Evolutionary conservation across 2,888 invertebrate species (phyloP).

Genomic region (Sclerodermus sp.): DNA sequence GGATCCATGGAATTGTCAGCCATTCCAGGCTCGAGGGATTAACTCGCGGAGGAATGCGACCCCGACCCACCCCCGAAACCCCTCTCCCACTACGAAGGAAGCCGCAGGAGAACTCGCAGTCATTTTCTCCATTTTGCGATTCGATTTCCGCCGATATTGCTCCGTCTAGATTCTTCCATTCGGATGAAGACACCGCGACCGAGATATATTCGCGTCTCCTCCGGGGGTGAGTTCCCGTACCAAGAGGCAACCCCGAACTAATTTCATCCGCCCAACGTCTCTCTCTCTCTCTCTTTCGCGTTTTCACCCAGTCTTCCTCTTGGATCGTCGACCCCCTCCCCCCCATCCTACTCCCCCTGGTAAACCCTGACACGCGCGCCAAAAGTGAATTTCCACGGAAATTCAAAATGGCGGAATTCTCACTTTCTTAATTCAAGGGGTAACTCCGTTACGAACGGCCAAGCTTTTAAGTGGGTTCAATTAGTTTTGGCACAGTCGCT

Average conservation of each 20-base stretch:
- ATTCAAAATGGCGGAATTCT: too few species aligned
- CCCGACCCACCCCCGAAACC: conserved; percentile 14
- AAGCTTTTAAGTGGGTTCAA: too few species aligned
- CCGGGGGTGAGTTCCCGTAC: background rate
- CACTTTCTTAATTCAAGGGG: too few species aligned
- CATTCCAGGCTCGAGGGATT: conserved; percentile 48
- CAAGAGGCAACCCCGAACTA: background rate
- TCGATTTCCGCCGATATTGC: conserved; percentile 55
- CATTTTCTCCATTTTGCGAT: conserved; percentile 54
- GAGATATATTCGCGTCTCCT: conserved; percentile 1
- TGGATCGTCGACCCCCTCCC: too few species aligned
- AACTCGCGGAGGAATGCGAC: conserved; percentile 48
- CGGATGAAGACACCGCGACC: conserved; percentile 15
- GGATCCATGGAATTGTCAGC: conserved; percentile 49
- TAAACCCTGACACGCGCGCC: too few species aligned
- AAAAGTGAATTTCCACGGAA: too few species aligned
- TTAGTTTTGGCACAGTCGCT: too few species aligned
- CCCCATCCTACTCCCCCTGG: too few species aligned
- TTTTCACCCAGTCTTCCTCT: too few species aligned
- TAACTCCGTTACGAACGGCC: too few species aligned
- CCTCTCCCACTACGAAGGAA: background rate
- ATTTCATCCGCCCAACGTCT: background rate
- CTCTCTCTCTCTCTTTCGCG: background rate
- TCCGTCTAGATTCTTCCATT: conserved; percentile 49
- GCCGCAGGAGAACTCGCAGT: conserved; percentile 8